phyloP scores from a whole-genome alignment of 1,140 invertebrate species.

The Lasioglossum albipes region DNA sequence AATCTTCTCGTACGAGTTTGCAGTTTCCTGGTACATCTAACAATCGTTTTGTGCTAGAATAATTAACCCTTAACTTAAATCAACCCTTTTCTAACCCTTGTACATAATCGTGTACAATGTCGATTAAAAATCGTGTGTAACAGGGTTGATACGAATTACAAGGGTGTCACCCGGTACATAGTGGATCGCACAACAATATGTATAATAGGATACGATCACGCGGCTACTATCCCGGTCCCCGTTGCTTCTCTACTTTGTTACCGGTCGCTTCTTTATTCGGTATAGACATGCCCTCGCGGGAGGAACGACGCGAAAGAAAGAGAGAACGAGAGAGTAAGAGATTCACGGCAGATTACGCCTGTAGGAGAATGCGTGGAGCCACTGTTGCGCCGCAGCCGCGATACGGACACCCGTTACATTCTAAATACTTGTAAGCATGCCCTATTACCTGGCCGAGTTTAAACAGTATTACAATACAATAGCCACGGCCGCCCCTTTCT shows the following conservation, averaged over 20 bases:
- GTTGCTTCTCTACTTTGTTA: constrained; percentile 43
- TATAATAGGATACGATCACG: constrained; percentile 42
- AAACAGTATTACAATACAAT: constrained; percentile 75
- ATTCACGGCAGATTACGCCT: constrained; percentile 44
- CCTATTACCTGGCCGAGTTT: constrained; percentile 69
- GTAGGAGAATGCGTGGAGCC: constrained; percentile 32
- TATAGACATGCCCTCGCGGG: constrained; percentile 33
- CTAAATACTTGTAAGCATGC: constrained; percentile 73
- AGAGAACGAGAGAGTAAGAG: constrained; percentile 6
- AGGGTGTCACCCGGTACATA: constrained; percentile 21
- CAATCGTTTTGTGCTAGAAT: no score
- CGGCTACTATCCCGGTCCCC: constrained; percentile 25
- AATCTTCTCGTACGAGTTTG: no score
- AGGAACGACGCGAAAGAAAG: constrained; percentile 26
- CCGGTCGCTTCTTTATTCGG: constrained; percentile 45
- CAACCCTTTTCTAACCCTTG: no score
- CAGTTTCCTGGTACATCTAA: no score
- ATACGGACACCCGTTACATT: constrained; percentile 68
- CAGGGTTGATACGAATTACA: neutral
- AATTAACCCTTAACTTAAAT: no score
- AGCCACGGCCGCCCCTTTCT: constrained; percentile 48
- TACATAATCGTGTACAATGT: no score
- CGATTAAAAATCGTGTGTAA: neutral
- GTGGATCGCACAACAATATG: constrained; percentile 19
- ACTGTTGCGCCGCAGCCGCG: neutral